Conservation (phyloP, 2,888 invertebrate species). For the Pterostichus niger region DNA sequence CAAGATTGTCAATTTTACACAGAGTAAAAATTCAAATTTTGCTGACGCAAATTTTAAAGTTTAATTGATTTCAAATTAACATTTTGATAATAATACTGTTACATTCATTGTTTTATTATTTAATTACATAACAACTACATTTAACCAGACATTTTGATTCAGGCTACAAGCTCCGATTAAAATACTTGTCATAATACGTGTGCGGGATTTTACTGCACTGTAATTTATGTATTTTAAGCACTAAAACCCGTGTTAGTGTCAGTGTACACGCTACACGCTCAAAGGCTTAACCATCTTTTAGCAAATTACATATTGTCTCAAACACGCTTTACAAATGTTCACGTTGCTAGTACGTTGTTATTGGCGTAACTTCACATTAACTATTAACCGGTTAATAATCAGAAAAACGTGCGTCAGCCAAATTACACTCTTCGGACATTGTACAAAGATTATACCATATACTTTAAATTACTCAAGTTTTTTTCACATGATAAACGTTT, state of each 20-base stretch:
- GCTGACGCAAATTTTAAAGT: too few relatives aligned
- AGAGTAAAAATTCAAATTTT: too few relatives aligned
- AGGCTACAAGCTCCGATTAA: background rate
- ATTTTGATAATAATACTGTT: too few relatives aligned
- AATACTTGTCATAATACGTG: constrained; percentile 3
- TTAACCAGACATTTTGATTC: background rate
- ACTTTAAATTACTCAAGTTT: too few relatives aligned
- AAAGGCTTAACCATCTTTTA: constrained; percentile 2
- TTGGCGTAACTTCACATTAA: background rate
- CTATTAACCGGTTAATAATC: constrained; percentile 1
- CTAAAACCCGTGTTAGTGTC: constrained; percentile 8
- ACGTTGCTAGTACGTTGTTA: background rate
- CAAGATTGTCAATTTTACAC: too few relatives aligned
- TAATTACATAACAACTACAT: too few relatives aligned
- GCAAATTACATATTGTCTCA: constrained; percentile 32
- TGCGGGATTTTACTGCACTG: constrained; percentile 13
- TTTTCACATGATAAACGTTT: too few relatives aligned
- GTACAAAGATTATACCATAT: too few relatives aligned
- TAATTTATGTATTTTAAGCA: constrained; percentile 11
- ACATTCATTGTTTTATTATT: too few relatives aligned
- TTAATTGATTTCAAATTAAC: too few relatives aligned
- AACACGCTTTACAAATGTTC: constrained; percentile 34
- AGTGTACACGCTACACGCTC: constrained; percentile 18
- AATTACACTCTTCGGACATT: too few relatives aligned
- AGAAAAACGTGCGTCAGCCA: too few relatives aligned